Percentiles rank a stretch among this genome's conserved stretches.
These are phyloP conservation scores for Aspidiotus rigidus DNA, from an alignment of 2,888 invertebrate genomes.

Conservation along the genomic window DNA sequence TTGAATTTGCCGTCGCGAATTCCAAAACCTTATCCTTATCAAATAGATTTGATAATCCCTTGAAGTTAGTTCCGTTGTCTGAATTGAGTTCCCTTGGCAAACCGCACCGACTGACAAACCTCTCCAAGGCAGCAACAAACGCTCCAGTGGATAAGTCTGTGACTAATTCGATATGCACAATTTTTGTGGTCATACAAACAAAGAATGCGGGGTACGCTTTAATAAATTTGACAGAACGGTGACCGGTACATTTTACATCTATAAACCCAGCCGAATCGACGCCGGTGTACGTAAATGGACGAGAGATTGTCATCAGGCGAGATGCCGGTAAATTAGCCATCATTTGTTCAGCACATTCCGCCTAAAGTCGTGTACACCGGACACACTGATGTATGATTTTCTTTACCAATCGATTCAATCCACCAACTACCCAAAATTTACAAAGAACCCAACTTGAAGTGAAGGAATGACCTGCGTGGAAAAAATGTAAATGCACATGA, in stretches of 20 bases:
- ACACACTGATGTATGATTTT: too few relatives aligned
- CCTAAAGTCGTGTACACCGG: too few relatives aligned
- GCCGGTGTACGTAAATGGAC: too few relatives aligned
- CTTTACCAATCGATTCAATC: too few relatives aligned
- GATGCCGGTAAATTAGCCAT: slow-evolving; percentile 5
- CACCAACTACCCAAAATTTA: too few relatives aligned
- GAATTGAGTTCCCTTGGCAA: slow-evolving; percentile 26
- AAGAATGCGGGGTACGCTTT: slow-evolving; percentile 16
- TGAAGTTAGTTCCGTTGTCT: slow-evolving; percentile 20
- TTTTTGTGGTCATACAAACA: background rate
- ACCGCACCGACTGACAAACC: slow-evolving; percentile 39
- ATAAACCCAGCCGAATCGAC: slow-evolving; percentile 13
- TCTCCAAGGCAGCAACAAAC: slow-evolving; percentile 14
- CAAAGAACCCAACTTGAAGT: too few relatives aligned
- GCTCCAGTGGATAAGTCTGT: background rate
- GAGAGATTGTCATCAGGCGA: background rate
- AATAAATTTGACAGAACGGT: slow-evolving; percentile 2
- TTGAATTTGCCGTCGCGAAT: background rate
- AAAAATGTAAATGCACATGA: too few relatives aligned
- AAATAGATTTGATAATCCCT: background rate
- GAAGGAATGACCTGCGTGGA: too few relatives aligned
- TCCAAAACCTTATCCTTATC: background rate
- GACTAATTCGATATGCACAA: slow-evolving; percentile 13
- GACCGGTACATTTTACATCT: slow-evolving; percentile 1
- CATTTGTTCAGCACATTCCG: too few relatives aligned